Evolutionary conservation across 2,888 invertebrate species (phyloP).

Genomic region (Pocota personata): DNA sequence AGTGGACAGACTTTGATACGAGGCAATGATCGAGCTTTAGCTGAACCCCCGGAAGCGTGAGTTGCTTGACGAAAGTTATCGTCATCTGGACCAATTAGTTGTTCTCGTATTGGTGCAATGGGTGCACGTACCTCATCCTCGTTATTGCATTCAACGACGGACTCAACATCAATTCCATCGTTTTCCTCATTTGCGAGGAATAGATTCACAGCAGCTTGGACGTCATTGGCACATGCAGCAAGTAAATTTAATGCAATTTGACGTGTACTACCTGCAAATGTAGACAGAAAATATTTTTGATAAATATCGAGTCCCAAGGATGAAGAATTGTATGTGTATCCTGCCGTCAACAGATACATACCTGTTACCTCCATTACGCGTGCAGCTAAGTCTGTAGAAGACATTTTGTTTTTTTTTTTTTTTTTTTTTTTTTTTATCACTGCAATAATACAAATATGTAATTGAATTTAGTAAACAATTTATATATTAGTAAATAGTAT

Average conservation of each 20-base stretch:
- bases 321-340: too few species aligned
- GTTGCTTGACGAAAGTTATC: conserved; percentile 80
- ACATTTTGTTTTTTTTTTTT: conserved; percentile 48
- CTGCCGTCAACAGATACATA: too few species aligned
- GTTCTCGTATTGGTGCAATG: conserved; percentile 81
- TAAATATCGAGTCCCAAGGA: background rate
- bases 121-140: conserved; percentile 81
- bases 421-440: conserved; percentile 2
- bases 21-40: conserved; percentile 77
- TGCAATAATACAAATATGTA: conserved; percentile 6
- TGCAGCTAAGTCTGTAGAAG: conserved; percentile 76
- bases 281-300: background rate
- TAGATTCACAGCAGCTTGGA: conserved; percentile 80
- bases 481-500: too few species aligned
- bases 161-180: conserved; percentile 39
- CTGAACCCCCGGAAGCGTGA: conserved; percentile 75
- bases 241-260: conserved; percentile 75
- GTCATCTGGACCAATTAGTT: conserved; percentile 81
- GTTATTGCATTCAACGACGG: conserved; percentile 62
- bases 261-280: conserved; percentile 49
- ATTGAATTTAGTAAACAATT: background rate
- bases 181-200: conserved; percentile 76
- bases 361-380: conserved; percentile 81
- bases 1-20: conserved; percentile 80
- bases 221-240: conserved; percentile 80